Conservation (phyloP, 2,888 invertebrate genomes). For the Campoplex nolae region DNA sequence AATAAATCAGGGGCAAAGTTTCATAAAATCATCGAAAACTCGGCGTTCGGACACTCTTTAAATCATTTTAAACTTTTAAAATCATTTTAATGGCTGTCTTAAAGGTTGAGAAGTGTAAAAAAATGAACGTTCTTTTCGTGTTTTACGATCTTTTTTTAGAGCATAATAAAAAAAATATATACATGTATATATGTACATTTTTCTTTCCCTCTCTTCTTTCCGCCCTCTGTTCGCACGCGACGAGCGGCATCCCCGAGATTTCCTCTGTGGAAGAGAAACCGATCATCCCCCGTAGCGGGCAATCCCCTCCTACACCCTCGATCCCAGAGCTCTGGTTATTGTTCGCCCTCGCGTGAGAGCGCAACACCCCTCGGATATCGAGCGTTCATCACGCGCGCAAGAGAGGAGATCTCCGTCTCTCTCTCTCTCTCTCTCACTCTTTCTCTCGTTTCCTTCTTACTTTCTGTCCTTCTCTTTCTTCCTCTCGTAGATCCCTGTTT, state of each 20-base stretch:
- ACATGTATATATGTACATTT: slow-evolving; percentile 11
- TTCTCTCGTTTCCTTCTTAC: not conserved
- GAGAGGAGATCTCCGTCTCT: slow-evolving; percentile 22
- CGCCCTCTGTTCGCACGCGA: slow-evolving; percentile 53
- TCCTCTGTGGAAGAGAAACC: slow-evolving; percentile 60
- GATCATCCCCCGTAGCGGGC: slow-evolving; percentile 61
- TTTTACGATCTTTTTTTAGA: slow-evolving; percentile 47
- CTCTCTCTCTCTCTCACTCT: slow-evolving; percentile 12
- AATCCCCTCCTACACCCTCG: slow-evolving; percentile 14
- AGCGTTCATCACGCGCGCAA: slow-evolving; percentile 63
- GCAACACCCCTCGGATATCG: slow-evolving; percentile 62
- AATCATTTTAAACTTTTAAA: not conserved
- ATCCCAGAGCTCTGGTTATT: slow-evolving; percentile 41
- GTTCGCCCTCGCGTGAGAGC: slow-evolving; percentile 66
- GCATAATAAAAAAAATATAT: slow-evolving; percentile 36
- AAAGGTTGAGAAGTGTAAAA: not conserved
- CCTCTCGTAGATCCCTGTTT: slow-evolving; percentile 14
- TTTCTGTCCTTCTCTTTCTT: not conserved
- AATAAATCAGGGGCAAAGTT: not conserved
- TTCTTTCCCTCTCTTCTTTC: slow-evolving; percentile 27
- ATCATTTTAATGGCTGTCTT: not conserved
- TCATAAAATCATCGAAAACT: not conserved
- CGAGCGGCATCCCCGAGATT: slow-evolving; percentile 62
- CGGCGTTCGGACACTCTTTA: too few relatives aligned
- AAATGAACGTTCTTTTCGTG: slow-evolving; percentile 16